These are phyloP conservation scores for Gari tellinella DNA, from an alignment of 2,888 invertebrate species.

Conservation along the genomic window DNA sequence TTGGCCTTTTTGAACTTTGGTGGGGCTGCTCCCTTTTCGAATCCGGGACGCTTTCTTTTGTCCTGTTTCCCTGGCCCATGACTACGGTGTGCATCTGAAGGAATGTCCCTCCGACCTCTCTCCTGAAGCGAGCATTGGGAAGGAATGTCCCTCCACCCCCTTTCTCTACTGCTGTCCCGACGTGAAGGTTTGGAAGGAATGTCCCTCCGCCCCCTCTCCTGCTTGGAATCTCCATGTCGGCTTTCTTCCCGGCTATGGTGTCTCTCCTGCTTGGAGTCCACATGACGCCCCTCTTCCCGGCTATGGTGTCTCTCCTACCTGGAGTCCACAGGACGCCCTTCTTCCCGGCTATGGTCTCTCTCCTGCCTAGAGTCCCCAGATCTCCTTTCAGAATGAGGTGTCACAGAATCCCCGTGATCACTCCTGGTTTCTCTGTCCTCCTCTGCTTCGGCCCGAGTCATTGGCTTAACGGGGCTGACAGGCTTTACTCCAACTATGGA, in stretches of 20 bases:
- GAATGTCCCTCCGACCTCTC: too few species aligned
- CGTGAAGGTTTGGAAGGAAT: too few species aligned
- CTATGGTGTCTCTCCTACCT: not conserved
- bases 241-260: too few species aligned
- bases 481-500: not conserved
- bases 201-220: too few species aligned
- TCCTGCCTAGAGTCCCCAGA: not conserved
- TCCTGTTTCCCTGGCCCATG: not conserved
- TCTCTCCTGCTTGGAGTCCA: too few species aligned
- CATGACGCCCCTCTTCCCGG: too few species aligned
- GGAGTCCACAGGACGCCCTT: not conserved
- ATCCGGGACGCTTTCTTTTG: not conserved
- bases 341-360: not conserved
- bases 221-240: too few species aligned
- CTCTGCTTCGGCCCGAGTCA: not conserved
- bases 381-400: not conserved
- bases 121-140: too few species aligned
- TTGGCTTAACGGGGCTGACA: not conserved
- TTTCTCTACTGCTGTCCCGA: too few species aligned
- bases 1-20: too few species aligned
- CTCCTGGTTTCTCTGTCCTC: not conserved
- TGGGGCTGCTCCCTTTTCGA: too few species aligned
- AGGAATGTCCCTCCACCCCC: too few species aligned
- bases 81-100: not conserved
- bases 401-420: not conserved